Evolutionary conservation across 2,888 invertebrate species (phyloP).

Genomic region (Tanytarsus gracilentus): DNA sequence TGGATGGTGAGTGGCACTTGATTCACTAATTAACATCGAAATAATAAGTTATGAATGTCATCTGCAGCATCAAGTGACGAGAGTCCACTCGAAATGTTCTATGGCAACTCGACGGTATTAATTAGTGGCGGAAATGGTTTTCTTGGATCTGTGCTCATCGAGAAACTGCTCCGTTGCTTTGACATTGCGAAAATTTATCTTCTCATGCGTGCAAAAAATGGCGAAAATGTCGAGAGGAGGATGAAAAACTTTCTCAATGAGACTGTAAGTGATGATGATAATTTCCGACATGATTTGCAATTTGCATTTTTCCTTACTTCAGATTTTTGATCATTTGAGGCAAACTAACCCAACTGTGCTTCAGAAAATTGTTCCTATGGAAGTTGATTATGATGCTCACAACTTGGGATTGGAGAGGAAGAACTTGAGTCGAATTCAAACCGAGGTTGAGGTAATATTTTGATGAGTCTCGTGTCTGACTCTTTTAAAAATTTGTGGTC

Average conservation of each 20-base stretch:
- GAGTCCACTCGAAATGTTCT: constrained; percentile 34
- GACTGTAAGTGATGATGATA: constrained; percentile 35
- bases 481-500: background rate
- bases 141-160: constrained; percentile 42
- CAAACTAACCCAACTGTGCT: constrained; percentile 43
- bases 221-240: constrained; percentile 39
- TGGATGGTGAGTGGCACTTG: background rate
- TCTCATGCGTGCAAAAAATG: constrained; percentile 42
- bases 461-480: too few relatives aligned
- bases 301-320: background rate
- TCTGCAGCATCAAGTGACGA: background rate
- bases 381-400: constrained; percentile 45
- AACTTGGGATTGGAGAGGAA: constrained; percentile 44
- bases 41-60: constrained; percentile 4
- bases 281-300: background rate
- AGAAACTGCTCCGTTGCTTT: constrained; percentile 41
- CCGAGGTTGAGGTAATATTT: constrained; percentile 51
- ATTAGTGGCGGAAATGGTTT: constrained; percentile 44
- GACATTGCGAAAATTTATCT: constrained; percentile 41
- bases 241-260: constrained; percentile 40
- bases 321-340: constrained; percentile 51
- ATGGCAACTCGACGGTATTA: constrained; percentile 40
- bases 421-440: constrained; percentile 43
- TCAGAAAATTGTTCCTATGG: constrained; percentile 50
- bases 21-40: constrained; percentile 1